Evolutionary conservation across 2,797 vertebrate species (phyloP), one percentile per base, ranked within the genome.

Genomic region (Potorous gilbertii): DNA sequence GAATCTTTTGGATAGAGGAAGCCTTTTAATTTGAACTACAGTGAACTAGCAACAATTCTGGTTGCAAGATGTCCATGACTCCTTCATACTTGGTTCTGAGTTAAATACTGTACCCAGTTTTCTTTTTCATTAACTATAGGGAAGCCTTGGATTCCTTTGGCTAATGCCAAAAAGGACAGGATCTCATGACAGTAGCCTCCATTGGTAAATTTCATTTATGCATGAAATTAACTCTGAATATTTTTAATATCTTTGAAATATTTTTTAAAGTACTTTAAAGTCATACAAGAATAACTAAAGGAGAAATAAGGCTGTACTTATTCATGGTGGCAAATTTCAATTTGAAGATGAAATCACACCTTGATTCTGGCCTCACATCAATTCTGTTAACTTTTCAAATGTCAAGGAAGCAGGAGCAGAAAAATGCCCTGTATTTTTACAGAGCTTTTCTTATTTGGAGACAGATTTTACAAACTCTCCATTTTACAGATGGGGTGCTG

Each of bases 361-460:
- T 74, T 13, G 0, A 54, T 16, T 92, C 11, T 46, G 56, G 34
- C 90, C 94, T 54, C 46, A 92, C 92, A 34, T 62, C 28, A 55
- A 74, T 66, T 57, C 81, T 56, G n/a, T 92, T 92, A 93, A n/a
- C 62, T 90, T 95, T 50, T 94, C 89, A 90, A 91, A 74, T n/a
- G 4, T 91, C 56, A 27, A 92, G 54, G 56, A 96, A 90, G 92
- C 90, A 54, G 74, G 74, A 92, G 55, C 90, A 95, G 91, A 56
- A 54, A 74, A 54, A 55, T 89, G 3, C 56, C 92, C 94, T 56
- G 94, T 93, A 66, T 66, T 95, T 91, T 21, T 16, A n/a, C 4
- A 56, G 81, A 1, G 46, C 28, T 57, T 54, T 90, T 94, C 50
- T 95, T 55, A 40, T 91, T 54, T 59, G 89, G 55, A 31, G 89